Conservation (phyloP, 2,113 vertebrate genomes). For the Scytalopus superciliaris region DNA sequence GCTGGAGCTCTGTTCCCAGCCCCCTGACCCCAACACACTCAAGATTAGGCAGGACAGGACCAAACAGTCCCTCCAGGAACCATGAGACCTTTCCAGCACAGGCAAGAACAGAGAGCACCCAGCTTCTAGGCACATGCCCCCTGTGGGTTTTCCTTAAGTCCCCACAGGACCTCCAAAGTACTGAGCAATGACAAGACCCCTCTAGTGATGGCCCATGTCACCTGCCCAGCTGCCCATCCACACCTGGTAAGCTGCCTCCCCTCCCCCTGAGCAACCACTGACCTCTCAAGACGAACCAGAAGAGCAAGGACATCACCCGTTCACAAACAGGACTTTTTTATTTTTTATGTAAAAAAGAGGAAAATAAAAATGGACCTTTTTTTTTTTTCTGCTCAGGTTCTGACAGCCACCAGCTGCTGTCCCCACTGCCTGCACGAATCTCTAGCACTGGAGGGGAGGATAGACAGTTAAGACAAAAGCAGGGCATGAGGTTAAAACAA, state of each 20-base stretch:
- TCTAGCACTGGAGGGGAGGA: not conserved
- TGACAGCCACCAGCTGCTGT: not conserved
- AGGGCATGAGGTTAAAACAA: not conserved
- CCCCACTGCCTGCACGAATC: not conserved
- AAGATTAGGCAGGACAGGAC: not conserved
- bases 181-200: not conserved
- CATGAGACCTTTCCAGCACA: not conserved
- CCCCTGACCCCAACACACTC: no score
- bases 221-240: not conserved
- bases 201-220: not conserved
- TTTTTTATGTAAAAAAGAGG: constrained; percentile 28
- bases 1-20: not conserved
- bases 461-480: not conserved
- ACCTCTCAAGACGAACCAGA: not conserved
- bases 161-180: not conserved
- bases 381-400: not conserved
- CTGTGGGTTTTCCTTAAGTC: not conserved
- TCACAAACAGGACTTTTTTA: constrained; percentile 48
- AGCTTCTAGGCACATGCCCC: not conserved
- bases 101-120: not conserved
- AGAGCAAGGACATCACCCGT: not conserved
- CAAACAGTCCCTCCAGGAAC: not conserved
- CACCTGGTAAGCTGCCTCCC: not conserved
- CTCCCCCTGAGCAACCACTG: not conserved
- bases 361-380: not conserved